A percentile compares a stretch with the other conserved stretches of the same genome.
phyloP scores from a whole-genome alignment of 1,140 invertebrate species.

The Drosophila bipectinata region DNA sequence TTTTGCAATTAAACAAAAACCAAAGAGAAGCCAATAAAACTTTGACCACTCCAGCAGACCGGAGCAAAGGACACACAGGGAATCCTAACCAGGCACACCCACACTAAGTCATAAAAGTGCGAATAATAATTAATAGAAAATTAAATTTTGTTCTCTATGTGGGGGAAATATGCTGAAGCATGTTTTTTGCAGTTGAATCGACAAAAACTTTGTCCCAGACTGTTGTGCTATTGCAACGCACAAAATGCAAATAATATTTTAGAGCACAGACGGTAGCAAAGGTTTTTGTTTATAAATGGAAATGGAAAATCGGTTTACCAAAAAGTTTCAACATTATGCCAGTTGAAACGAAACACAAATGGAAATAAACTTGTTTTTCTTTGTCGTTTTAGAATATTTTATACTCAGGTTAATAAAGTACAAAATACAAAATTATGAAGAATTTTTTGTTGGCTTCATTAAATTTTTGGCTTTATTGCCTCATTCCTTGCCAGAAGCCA shows the following conservation, averaged over 20 bases:
- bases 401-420: background rate
- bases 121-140: slow-evolving; percentile 63
- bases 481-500: background rate
- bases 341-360: slow-evolving; percentile 7
- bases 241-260: slow-evolving; percentile 43
- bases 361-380: slow-evolving; percentile 3
- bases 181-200: slow-evolving; percentile 25
- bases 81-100: background rate
- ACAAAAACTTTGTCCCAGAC: slow-evolving; percentile 15
- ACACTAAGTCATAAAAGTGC: slow-evolving; percentile 25
- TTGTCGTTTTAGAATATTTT: slow-evolving; percentile 3
- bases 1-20: slow-evolving; percentile 63
- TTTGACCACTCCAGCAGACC: slow-evolving; percentile 49
- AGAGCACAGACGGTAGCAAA: slow-evolving; percentile 12
- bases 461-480: background rate
- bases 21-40: slow-evolving; percentile 61
- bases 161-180: slow-evolving; percentile 34
- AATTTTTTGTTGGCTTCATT: background rate
- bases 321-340: slow-evolving; percentile 31
- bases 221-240: slow-evolving; percentile 2
- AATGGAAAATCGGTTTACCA: slow-evolving; percentile 27
- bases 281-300: slow-evolving; percentile 40
- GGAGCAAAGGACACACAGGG: slow-evolving; percentile 26
- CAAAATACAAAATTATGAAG: no score
- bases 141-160: slow-evolving; percentile 49